Base-by-base conservation (phyloP, 2,888 invertebrate genomes). In the Rhorus exstirpatorius region DNA sequence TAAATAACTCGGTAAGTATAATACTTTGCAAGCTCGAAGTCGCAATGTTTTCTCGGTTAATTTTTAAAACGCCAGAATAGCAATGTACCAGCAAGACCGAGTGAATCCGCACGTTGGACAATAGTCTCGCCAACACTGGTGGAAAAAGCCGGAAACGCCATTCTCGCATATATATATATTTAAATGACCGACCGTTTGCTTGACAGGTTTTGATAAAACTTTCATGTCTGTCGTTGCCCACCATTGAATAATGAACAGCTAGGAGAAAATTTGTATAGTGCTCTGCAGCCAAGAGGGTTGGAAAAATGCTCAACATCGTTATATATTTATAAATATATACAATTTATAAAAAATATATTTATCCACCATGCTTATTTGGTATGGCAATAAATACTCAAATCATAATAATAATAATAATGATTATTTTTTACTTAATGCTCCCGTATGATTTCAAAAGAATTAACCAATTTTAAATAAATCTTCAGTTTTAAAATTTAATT, bases 161-260 rank as follows among this genome's bases (percentile, higher is more conserved):
- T 68, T 81, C 81, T 21, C 71, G 38, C 26, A 14, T 17, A 17
- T 55, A 44, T 38, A 51, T 21, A 49, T 44, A n/a, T 8, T n/a
- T 3, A 1, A 0, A 12, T 10, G 38, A 31, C 19, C 53, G 68
- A 55, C 44, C 60, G 61, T 53, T 12, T 14, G 61, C 77, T 38
- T 81, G 81, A 81, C 81, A 81, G 81, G 38, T 71, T 71, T 81
- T 65, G 81, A 81, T 81, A 81, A 81, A 81, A 78, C 77, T 72
- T 72, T 65, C 72, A 68, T 58, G 61, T 60, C 61, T 55, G 71
- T 77, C 71, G 65, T 75, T 46, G 24, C 38, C 35, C 53, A 35
- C 19, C 38, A 21, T n/a, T 51, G 31, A 78, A 81, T 67, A 81
- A 81, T 61, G 67, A 72, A 53, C 41, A 55, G 19, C 19, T 2